Conservation (phyloP, 2,888 invertebrate species). For the Drosophila recens region DNA sequence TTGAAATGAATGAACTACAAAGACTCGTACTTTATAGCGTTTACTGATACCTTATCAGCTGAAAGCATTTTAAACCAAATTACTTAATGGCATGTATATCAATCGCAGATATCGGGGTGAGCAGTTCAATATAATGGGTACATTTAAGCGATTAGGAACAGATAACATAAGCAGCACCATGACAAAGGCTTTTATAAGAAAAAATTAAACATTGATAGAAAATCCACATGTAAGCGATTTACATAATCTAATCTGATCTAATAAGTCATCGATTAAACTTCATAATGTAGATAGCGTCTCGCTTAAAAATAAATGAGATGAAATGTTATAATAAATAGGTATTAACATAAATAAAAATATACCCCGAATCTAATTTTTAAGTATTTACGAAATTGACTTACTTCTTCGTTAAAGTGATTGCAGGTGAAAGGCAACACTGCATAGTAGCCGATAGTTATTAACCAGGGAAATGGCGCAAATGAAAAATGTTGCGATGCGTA, state of each 20-base stretch:
- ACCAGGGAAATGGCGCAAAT: neutral
- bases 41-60: conserved; percentile 25
- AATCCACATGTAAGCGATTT: no score
- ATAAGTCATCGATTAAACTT: no score
- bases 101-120: neutral
- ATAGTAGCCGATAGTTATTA: neutral
- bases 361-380: neutral
- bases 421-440: neutral
- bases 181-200: neutral
- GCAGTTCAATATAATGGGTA: neutral
- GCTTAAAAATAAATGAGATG: no score
- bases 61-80: conserved; percentile 10
- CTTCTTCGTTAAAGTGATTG: neutral
- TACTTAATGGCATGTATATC: conserved; percentile 16
- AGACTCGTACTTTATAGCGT: neutral
- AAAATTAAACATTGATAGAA: no score
- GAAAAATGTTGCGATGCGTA: neutral
- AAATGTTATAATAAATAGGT: no score
- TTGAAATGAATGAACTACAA: conserved; percentile 14
- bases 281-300: no score
- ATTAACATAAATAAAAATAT: no score
- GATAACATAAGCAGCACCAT: neutral
- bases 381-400: neutral
- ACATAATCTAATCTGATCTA: no score
- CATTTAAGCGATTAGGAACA: neutral